Evolutionary conservation across 1,140 invertebrate species (phyloP), one percentile per base, ranked within the genome.

Genomic region (Euura saliciscinereae): DNA sequence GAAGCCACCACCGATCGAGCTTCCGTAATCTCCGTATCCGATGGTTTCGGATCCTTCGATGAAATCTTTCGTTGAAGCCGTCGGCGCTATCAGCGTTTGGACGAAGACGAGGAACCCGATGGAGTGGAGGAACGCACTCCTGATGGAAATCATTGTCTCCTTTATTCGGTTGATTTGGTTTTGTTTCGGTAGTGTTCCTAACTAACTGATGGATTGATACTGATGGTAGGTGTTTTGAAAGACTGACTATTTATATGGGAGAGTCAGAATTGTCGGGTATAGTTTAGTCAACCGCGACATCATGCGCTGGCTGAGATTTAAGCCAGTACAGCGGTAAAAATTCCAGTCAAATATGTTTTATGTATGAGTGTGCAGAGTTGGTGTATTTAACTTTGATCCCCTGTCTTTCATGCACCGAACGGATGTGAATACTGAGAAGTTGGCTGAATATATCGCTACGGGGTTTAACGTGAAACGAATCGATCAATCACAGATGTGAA

Each of bases 1-100:
- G 46, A 51, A 85, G 79, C 87, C 79, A 0, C 78, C 77, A n/a
- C 78, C 77, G 46, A 78, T 78, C 68, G 84, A 83, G 6, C 78
- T 78, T 43, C 76, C 71, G 5, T 82, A 70, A 43, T 11, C n/a
- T 28, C 43, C 43, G 43, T 69, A 44, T 43, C 45, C 43, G 43
- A 69, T 46, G 28, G 7, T 69, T 3, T 5, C 68, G 10, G 43
- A 13, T 44, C 68, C 13, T 3, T 44, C 45, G 45, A 45, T 69
- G 10, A 59, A 11, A 10, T 69, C 68, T 42, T 45, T 44, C 11
- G n/a, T 7, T 11, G 44, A 7, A 7, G 44, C 13, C 79, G 7
- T 10, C 81, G 83, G 44, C 73, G 64, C 43, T 69, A 28, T 28
- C 28, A 28, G 28, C 28, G 51, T 45, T 42, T 68, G 59, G 6